Evolutionary conservation across 2,113 vertebrate species (phyloP).

Genomic region (Proterorhinus semilunaris): DNA sequence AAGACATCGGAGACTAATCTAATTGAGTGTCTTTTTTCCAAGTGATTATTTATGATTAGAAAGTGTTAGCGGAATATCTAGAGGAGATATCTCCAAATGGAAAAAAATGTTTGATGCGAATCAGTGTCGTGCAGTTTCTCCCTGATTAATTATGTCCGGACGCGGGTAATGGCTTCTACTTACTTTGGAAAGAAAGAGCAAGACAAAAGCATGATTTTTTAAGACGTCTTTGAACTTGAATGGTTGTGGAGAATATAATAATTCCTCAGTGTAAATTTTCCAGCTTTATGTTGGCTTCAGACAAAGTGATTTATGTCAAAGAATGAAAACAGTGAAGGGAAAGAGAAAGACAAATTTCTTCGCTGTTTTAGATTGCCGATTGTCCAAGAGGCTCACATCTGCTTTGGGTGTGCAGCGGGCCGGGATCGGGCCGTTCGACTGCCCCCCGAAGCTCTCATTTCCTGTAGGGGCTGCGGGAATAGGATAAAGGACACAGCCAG

Average conservation of each 20-base stretch:
- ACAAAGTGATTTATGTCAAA: constrained; percentile 46
- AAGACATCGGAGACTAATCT: constrained; percentile 77
- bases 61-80: constrained; percentile 75
- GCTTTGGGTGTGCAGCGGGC: constrained; percentile 36
- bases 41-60: constrained; percentile 81
- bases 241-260: constrained; percentile 39
- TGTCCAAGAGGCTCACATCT: constrained; percentile 48
- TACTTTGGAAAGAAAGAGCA: constrained; percentile 48
- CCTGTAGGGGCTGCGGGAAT: constrained; percentile 69
- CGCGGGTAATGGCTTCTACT: constrained; percentile 56
- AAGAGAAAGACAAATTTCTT: constrained; percentile 32
- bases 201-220: constrained; percentile 64
- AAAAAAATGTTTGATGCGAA: constrained; percentile 71
- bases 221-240: constrained; percentile 69
- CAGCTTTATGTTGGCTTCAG: constrained; percentile 31
- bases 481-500: constrained; percentile 55
- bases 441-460: constrained; percentile 78
- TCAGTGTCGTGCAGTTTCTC: constrained; percentile 64
- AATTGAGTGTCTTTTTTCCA: constrained; percentile 76
- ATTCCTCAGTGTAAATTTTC: constrained; percentile 57
- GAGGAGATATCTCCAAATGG: constrained; percentile 67
- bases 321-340: constrained; percentile 27
- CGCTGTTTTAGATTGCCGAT: constrained; percentile 36
- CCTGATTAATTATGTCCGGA: constrained; percentile 73
- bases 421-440: constrained; percentile 48